Percentiles rank a stretch among this genome's conserved stretches.
phyloP scores from a whole-genome alignment of 1,140 invertebrate species.

The Diabrotica undecimpunctata region DNA sequence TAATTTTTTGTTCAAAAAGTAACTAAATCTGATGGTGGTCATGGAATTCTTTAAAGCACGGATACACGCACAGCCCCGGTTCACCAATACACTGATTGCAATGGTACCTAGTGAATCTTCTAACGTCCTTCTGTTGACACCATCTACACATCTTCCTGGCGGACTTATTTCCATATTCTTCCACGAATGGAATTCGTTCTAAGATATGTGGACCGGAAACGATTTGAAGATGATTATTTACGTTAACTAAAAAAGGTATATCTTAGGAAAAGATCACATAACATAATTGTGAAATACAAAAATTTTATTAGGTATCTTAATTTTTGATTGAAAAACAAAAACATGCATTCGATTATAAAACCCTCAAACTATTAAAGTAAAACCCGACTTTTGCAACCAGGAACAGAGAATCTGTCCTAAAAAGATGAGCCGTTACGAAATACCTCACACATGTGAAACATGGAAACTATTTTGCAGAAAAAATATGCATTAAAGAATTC shows the following conservation, averaged over 20 bases:
- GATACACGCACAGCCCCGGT: constrained; percentile 19
- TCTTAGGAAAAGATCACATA: neutral
- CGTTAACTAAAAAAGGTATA: neutral
- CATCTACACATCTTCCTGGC: constrained; percentile 17
- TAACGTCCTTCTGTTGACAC: constrained; percentile 14
- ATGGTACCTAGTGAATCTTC: constrained; percentile 18
- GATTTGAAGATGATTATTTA: neutral
- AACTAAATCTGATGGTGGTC: constrained; percentile 13
- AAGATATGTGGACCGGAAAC: constrained; percentile 3
- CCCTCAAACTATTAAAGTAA: no score
- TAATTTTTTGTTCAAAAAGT: neutral
- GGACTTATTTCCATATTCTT: constrained; percentile 12
- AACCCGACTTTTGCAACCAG: no score
- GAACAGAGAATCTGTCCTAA: no score
- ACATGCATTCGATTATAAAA: no score
- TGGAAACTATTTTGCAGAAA: no score
- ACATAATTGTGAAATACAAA: constrained; percentile 3
- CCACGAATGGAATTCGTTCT: constrained; percentile 16
- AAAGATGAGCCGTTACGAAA: no score
- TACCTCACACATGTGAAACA: no score
- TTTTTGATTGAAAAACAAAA: neutral
- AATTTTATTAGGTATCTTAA: neutral
- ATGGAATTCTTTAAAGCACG: constrained; percentile 18
- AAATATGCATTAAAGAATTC: no score
- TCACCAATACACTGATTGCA: constrained; percentile 15